Evolutionary conservation across 2,797 vertebrate genomes (phyloP).

Genomic region (Gila robusta): DNA sequence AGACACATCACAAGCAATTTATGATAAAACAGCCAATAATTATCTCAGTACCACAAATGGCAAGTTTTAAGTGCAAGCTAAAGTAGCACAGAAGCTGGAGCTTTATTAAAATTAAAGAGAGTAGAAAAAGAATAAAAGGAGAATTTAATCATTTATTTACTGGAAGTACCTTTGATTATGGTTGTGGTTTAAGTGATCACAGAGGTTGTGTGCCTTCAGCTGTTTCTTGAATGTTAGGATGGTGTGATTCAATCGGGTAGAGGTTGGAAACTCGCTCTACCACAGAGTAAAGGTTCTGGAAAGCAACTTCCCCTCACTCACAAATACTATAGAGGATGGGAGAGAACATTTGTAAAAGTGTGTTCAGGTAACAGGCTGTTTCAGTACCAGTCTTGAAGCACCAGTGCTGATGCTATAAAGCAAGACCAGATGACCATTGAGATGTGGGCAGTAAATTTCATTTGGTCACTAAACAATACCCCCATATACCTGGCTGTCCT

Average conservation of each 20-base stretch:
- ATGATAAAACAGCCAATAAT: not conserved
- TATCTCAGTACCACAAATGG: not conserved
- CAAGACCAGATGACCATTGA: not conserved
- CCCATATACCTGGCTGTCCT: not conserved
- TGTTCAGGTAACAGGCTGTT: not conserved
- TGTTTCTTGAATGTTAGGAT: not conserved
- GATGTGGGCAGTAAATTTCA: not conserved
- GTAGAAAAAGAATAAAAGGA: not conserved
- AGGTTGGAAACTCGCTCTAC: not conserved
- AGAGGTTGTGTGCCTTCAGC: not conserved
- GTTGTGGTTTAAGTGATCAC: not conserved
- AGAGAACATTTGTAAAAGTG: not conserved
- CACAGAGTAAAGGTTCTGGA: not conserved
- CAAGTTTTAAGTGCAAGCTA: conserved; percentile 12
- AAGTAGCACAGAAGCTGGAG: not conserved
- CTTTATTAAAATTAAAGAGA: not conserved
- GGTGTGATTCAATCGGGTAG: not conserved
- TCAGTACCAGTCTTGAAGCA: not conserved
- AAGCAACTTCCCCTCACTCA: not conserved
- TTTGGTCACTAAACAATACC: not conserved
- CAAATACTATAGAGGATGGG: not conserved
- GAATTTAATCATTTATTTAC: not conserved
- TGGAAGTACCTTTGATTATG: conserved; percentile 10
- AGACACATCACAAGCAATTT: not conserved
- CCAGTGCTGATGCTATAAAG: not conserved